A percentile compares a stretch with the other conserved stretches of the same genome.
phyloP scores from a whole-genome alignment of 2,113 vertebrate species.

The Dipodomys spectabilis region DNA sequence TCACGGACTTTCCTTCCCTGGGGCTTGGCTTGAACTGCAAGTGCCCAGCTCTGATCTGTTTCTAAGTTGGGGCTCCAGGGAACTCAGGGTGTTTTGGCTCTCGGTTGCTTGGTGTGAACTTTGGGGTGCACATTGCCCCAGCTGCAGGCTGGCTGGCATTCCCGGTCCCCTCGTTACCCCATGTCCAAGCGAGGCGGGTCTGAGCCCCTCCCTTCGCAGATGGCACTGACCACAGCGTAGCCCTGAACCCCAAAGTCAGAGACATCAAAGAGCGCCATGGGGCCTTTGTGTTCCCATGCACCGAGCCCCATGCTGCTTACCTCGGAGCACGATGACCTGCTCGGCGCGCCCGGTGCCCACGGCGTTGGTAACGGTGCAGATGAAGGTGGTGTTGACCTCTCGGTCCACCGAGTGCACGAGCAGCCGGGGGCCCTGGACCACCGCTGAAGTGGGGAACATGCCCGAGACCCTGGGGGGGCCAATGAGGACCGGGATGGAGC shows the following conservation, averaged over 20 bases:
- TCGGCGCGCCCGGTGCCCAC: constrained; percentile 87
- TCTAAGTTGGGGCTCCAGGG: too few species aligned
- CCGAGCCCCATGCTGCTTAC: constrained; percentile 81
- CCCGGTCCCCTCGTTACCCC: neutral
- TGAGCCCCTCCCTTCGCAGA: neutral
- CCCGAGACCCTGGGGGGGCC: constrained; percentile 84
- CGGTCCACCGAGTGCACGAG: constrained; percentile 89
- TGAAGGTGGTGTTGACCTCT: constrained; percentile 90
- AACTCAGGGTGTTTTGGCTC: too few species aligned
- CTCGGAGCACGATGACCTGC: constrained; percentile 88
- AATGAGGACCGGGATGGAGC: neutral
- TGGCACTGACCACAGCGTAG: neutral
- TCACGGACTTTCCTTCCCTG: too few species aligned
- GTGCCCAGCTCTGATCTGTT: too few species aligned
- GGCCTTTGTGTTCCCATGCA: too few species aligned
- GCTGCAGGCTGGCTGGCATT: too few species aligned
- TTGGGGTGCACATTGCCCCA: too few species aligned
- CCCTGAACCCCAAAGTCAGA: neutral
- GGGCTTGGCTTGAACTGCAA: too few species aligned
- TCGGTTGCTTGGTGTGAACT: too few species aligned
- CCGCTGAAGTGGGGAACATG: constrained; percentile 85
- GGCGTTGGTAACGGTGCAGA: constrained; percentile 90
- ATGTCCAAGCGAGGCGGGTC: constrained; percentile 79
- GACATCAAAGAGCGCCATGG: accelerated
- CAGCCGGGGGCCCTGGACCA: constrained; percentile 82